Evolutionary conservation across 2,797 vertebrate species (phyloP), one percentile per base, ranked within the genome.

Genomic region (Gobio occitaniae): DNA sequence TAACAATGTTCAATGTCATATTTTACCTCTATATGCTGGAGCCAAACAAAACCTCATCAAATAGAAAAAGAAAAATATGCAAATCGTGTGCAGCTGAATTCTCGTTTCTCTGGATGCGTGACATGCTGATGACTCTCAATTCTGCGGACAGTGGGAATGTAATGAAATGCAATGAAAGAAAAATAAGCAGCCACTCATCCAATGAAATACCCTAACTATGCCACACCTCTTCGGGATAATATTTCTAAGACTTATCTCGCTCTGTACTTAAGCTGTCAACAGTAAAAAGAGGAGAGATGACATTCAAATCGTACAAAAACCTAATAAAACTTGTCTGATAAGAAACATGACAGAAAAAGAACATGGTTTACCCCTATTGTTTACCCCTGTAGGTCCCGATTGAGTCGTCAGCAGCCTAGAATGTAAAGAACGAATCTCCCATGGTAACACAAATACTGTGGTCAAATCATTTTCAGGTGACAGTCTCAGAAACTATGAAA

Each of bases 401-500:
- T 61, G 44, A 66, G 76, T 80, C 13, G 16, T 83, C 85, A 77
- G 68, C 79, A 72, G 48, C 65, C 61, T 82, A 92, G 82, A 93
- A 94, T 86, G 89, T 85, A 86, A 86, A 82, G 36, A 92, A 92
- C 91, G 92, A 95, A 93, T 87, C 92, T 95, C 94, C 93, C 95
- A 95, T 94, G 91, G 92, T 95, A 93, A 92, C 90, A 92, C 90
- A 94, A 94, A 82, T 41, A 86, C 93, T 91, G 87, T 84, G 84
- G 86, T 91, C 90, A 88, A 66, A 82, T 88, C 89, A 90, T 93
- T 84, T 91, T 89, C 88, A 78, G 66, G 86, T 89, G 84, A 89
- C 89, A 78, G 91, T 90, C 94, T 94, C 90, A 94, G 95, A 94
- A 96, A 95, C 90, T 88, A 92, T 92, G 92, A 96, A 96, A 94